These are phyloP conservation scores for Octodonta nipae DNA, from an alignment of 2,888 invertebrate species.

Conservation along the genomic window DNA sequence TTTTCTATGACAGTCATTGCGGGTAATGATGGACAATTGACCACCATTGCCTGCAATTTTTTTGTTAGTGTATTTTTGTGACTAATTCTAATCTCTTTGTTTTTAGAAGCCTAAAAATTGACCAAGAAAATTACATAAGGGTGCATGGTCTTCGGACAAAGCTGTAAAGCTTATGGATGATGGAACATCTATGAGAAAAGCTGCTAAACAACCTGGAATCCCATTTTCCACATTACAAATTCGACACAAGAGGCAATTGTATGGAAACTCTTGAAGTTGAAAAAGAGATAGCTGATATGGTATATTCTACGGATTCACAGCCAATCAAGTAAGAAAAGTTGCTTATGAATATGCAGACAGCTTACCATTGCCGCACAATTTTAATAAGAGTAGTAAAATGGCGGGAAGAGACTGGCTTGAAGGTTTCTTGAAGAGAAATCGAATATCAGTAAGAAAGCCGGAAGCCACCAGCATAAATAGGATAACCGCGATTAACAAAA, in stretches of 20 bases:
- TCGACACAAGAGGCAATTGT: conserved; percentile 1
- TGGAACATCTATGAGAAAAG: conserved; percentile 1
- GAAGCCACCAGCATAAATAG: conserved; percentile 13
- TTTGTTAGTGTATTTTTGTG: neutral
- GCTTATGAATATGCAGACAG: conserved; percentile 1
- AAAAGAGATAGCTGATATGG: conserved; percentile 1
- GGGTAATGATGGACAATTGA: neutral
- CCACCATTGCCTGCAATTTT: neutral
- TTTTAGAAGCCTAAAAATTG: too few species aligned
- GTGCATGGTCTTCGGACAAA: too few species aligned
- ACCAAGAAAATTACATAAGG: too few species aligned
- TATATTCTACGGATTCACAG: neutral
- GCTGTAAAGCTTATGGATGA: neutral
- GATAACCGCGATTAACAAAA: conserved; percentile 11
- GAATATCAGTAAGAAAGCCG: conserved; percentile 9
- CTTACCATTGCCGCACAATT: neutral
- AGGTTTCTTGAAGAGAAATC: conserved; percentile 5
- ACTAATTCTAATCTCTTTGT: too few species aligned
- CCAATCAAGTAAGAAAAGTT: neutral
- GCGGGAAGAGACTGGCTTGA: neutral
- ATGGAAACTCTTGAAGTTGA: neutral
- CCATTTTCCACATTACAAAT: conserved; percentile 1
- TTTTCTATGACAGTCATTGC: neutral
- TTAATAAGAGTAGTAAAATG: neutral
- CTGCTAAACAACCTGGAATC: neutral